Conservation (phyloP, 2,888 invertebrate genomes). For the Tachina grossa region DNA sequence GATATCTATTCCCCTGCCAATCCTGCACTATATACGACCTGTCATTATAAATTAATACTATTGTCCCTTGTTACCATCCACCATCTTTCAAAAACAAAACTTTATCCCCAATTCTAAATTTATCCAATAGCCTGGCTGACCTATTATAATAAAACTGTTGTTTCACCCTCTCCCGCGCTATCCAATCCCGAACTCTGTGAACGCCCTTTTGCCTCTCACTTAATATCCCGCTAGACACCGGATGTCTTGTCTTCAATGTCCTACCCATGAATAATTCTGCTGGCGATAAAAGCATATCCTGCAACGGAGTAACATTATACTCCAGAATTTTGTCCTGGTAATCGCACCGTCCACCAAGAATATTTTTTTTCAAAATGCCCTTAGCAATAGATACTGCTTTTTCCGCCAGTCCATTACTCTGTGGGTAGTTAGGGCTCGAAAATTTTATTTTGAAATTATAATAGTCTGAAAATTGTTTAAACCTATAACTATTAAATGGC, state of each 20-base stretch:
- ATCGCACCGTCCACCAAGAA: background rate
- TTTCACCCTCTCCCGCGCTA: background rate
- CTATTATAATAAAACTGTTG: conserved; percentile 16
- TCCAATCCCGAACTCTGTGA: background rate
- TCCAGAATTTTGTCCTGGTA: conserved; percentile 11
- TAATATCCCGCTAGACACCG: conserved; percentile 27
- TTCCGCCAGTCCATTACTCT: conserved; percentile 37
- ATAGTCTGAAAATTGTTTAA: no score
- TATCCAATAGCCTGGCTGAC: background rate
- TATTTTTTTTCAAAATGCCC: no score
- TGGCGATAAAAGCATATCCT: no score
- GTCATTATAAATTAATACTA: no score
- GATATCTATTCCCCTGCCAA: no score
- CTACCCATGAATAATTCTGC: conserved; percentile 41
- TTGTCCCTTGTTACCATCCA: conserved; percentile 14
- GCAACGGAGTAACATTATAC: conserved; percentile 28
- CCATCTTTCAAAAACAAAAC: conserved; percentile 6
- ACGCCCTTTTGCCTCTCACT: background rate
- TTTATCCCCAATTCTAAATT: background rate
- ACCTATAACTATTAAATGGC: no score
- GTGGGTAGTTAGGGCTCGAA: conserved; percentile 30
- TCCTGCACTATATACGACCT: no score
- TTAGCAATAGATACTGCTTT: conserved; percentile 40
- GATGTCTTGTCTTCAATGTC: conserved; percentile 30
- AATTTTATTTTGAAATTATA: no score